Evolutionary conservation across 1,140 invertebrate genomes (phyloP).

Genomic region (Aphis gossypii): DNA sequence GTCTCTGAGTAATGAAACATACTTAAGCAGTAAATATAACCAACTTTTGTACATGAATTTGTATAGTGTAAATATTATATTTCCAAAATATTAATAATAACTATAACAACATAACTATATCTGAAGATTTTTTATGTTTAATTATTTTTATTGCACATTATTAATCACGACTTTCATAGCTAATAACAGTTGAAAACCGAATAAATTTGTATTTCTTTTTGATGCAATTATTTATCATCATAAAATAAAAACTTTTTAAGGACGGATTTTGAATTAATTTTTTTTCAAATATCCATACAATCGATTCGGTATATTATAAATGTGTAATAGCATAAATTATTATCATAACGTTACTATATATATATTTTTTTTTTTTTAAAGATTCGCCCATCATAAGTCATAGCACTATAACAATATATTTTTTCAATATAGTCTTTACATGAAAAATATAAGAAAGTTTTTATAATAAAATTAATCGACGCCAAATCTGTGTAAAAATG

Average conservation of each 20-base stretch:
- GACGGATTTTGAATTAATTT: neutral
- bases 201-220: neutral
- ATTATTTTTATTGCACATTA: neutral
- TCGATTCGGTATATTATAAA: too few species aligned
- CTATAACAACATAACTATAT: neutral
- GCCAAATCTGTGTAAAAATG: neutral
- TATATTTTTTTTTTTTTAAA: neutral
- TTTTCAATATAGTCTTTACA: neutral
- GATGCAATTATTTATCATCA: neutral
- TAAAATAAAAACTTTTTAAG: neutral
- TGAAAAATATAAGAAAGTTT: neutral
- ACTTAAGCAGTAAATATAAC: neutral
- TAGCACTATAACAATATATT: neutral
- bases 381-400: neutral
- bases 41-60: neutral
- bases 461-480: neutral
- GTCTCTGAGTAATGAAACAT: neutral
- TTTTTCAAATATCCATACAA: neutral
- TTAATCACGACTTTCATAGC: neutral
- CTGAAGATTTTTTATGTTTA: neutral
- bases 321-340: too few species aligned
- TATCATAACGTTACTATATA: too few species aligned
- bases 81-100: constrained; percentile 10
- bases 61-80: neutral
- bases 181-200: neutral